Conservation (phyloP, 2,888 invertebrate species). For the Troides oblongomaculatus region DNA sequence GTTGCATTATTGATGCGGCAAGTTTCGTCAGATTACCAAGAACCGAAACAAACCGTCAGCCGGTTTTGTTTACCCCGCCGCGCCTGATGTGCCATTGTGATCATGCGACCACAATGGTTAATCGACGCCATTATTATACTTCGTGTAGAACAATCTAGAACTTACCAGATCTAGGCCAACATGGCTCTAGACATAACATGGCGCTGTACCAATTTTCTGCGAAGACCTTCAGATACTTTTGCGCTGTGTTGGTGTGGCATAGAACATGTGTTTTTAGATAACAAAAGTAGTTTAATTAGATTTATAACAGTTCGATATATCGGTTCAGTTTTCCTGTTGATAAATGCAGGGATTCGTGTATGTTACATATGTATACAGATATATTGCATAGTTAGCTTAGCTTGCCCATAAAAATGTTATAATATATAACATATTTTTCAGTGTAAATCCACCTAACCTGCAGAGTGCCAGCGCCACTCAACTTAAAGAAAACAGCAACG, state of each 20-base stretch:
- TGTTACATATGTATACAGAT: too few species aligned
- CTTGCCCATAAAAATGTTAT: background rate
- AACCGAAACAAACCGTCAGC: background rate
- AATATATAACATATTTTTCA: slow-evolving; percentile 39
- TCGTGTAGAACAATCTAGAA: slow-evolving; percentile 17
- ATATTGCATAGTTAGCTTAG: too few species aligned
- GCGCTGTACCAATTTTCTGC: background rate
- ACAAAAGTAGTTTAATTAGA: too few species aligned
- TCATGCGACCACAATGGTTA: slow-evolving; percentile 19
- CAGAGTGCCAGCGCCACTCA: slow-evolving; percentile 70
- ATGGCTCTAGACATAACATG: slow-evolving; percentile 19
- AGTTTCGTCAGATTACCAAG: slow-evolving; percentile 1
- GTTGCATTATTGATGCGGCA: slow-evolving; percentile 5
- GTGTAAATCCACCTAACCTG: slow-evolving; percentile 61
- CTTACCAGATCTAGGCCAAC: slow-evolving; percentile 8
- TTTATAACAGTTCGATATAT: too few species aligned
- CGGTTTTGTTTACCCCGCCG: slow-evolving; percentile 19
- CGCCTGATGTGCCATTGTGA: slow-evolving; percentile 22
- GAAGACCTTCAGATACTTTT: background rate
- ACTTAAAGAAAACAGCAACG: slow-evolving; percentile 63
- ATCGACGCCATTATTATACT: slow-evolving; percentile 1
- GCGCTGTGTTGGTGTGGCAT: background rate
- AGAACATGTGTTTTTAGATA: too few species aligned
- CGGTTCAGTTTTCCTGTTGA: too few species aligned
- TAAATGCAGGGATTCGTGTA: too few species aligned